phyloP scores from a whole-genome alignment of 2,888 invertebrate genomes.

The Drosophila falleni region DNA sequence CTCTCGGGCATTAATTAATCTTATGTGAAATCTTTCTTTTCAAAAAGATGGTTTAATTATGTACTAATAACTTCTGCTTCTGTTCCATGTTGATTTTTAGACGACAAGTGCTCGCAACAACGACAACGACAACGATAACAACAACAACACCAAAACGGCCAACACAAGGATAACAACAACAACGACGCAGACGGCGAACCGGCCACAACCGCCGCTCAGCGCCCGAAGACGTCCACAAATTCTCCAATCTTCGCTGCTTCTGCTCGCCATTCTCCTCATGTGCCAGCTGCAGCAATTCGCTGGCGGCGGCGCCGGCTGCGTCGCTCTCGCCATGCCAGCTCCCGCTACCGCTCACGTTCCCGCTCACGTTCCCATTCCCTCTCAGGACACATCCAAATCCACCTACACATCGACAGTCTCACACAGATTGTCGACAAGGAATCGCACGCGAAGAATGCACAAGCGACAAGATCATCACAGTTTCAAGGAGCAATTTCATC shows the following conservation, averaged over 20 bases:
- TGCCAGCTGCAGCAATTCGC: constrained; percentile 49
- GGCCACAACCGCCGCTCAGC: constrained; percentile 34
- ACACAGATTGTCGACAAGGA: not conserved
- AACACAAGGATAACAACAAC: constrained; percentile 46
- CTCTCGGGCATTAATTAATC: too few species aligned
- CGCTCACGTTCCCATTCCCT: not conserved
- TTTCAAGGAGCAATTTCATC: constrained; percentile 50
- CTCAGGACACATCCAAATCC: not conserved
- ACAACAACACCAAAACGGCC: constrained; percentile 77
- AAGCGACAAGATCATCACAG: constrained; percentile 49
- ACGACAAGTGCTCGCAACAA: constrained; percentile 75
- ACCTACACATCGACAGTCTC: constrained; percentile 3
- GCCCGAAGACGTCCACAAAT: constrained; percentile 33
- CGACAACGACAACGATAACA: constrained; percentile 66
- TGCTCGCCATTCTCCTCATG: constrained; percentile 60
- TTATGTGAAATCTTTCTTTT: too few species aligned
- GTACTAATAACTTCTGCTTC: too few species aligned
- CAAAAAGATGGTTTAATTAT: too few species aligned
- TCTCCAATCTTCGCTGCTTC: constrained; percentile 33
- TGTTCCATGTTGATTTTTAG: constrained; percentile 29
- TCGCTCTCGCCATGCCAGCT: constrained; percentile 22
- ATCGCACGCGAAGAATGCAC: constrained; percentile 38
- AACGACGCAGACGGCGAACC: constrained; percentile 45
- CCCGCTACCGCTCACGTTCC: not conserved
- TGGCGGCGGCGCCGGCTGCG: constrained; percentile 23